A percentile compares a stretch with the other conserved stretches of the same genome.
These are phyloP conservation scores for Hippocampus guttulatus DNA, from an alignment of 2,113 vertebrate genomes.

Conservation along the genomic window DNA sequence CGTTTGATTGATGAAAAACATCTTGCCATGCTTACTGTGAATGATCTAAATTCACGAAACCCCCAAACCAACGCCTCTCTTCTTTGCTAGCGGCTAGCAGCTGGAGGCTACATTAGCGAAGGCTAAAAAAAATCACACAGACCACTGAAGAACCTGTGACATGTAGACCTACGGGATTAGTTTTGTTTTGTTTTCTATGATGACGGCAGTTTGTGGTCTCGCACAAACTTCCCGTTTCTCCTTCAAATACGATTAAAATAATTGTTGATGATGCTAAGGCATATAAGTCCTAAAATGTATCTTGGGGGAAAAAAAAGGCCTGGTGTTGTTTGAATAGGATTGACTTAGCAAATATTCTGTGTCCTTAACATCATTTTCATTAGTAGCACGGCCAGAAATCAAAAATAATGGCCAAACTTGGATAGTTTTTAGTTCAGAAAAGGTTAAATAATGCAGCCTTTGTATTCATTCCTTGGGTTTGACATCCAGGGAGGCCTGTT, in stretches of 20 bases:
- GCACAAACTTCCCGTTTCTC: background rate
- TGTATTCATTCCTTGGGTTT: conserved; percentile 28
- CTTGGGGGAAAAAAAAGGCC: too few species aligned
- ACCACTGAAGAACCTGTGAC: background rate
- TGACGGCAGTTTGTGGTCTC: background rate
- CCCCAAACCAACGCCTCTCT: background rate
- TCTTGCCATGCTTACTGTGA: background rate
- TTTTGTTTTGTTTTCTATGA: background rate
- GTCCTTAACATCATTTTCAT: background rate
- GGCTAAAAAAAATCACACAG: background rate
- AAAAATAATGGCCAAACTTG: background rate
- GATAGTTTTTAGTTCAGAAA: conserved; percentile 32
- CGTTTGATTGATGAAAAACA: conserved; percentile 1
- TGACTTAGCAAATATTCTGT: background rate
- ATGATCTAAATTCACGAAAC: background rate
- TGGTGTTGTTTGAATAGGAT: too few species aligned
- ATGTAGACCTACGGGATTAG: background rate
- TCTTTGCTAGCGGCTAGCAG: background rate
- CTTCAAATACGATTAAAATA: background rate
- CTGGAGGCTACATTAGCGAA: background rate
- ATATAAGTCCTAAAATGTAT: background rate
- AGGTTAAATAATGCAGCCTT: conserved; percentile 59
- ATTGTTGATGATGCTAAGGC: background rate
- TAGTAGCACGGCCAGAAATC: background rate
- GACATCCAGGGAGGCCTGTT: conserved; percentile 40